Percentiles rank a stretch among this genome's conserved stretches.
Evolutionary conservation across 2,888 invertebrate species (phyloP).

Genomic region (Stegana nigrithorax): DNA sequence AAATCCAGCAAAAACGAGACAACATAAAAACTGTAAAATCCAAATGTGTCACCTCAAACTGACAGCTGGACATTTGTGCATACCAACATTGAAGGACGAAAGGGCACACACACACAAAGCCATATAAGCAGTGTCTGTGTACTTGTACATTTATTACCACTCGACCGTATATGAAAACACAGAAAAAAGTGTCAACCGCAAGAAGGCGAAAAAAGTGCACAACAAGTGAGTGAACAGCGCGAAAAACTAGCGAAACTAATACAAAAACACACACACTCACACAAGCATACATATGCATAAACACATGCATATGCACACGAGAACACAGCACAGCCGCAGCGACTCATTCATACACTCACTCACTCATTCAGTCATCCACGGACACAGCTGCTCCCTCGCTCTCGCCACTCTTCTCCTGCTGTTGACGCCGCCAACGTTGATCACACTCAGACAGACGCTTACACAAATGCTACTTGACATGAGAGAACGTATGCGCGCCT

Average conservation of each 20-base stretch:
- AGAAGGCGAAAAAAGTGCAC: conserved; percentile 11
- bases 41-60: conserved; percentile 40
- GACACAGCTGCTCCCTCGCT: too few species aligned
- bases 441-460: conserved; percentile 15
- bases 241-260: conserved; percentile 16
- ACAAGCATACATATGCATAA: background rate
- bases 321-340: too few species aligned
- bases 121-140: background rate
- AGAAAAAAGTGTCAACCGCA: conserved; percentile 29
- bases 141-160: conserved; percentile 17
- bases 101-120: background rate
- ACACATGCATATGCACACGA: background rate
- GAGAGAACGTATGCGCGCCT: conserved; percentile 6
- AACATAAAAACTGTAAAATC: conserved; percentile 10
- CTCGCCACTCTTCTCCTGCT: too few species aligned
- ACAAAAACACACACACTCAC: background rate
- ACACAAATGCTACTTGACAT: conserved; percentile 18
- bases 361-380: too few species aligned
- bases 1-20: conserved; percentile 22
- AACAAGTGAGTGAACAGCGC: conserved; percentile 36
- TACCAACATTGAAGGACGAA: conserved; percentile 9
- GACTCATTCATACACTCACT: too few species aligned
- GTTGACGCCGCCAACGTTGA: background rate
- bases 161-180: conserved; percentile 23
- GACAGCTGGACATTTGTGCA: conserved; percentile 28